Conservation (phyloP, 2,888 invertebrate genomes). For the Gandaritis pyraliata region DNA sequence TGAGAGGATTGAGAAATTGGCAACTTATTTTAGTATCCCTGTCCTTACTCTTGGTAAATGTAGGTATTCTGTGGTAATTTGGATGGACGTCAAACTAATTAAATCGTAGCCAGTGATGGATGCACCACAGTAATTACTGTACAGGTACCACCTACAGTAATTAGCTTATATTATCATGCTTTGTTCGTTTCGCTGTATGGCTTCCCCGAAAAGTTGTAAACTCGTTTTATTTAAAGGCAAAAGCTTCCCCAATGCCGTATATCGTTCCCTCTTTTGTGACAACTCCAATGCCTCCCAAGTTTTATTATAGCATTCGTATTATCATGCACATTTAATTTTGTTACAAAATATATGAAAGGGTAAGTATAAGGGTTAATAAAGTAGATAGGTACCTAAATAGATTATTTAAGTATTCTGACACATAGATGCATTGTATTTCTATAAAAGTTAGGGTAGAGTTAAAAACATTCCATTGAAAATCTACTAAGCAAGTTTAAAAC, state of each 20-base stretch:
- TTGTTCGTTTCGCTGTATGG: slow-evolving; percentile 2
- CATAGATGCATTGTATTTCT: too few relatives aligned
- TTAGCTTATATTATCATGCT: too few relatives aligned
- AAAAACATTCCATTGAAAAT: too few relatives aligned
- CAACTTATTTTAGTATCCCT: not conserved
- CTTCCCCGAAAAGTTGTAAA: not conserved
- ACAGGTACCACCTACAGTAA: not conserved
- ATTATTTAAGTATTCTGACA: too few relatives aligned
- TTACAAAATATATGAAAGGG: too few relatives aligned
- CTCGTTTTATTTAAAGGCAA: not conserved
- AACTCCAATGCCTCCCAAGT: not conserved
- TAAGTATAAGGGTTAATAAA: too few relatives aligned
- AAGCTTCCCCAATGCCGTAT: not conserved
- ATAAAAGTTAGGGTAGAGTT: too few relatives aligned
- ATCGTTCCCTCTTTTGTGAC: not conserved
- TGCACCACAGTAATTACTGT: slow-evolving; percentile 15
- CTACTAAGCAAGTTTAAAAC: too few relatives aligned
- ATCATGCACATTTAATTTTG: too few relatives aligned
- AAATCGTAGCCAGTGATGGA: slow-evolving; percentile 19
- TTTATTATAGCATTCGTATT: not conserved
- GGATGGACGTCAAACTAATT: slow-evolving; percentile 45
- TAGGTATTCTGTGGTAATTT: slow-evolving; percentile 1
- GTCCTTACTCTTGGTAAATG: slow-evolving; percentile 1
- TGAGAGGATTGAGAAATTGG: not conserved
- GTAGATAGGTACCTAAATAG: too few relatives aligned